Evolutionary conservation across 2,888 invertebrate species (phyloP).

Genomic region (Vesta saturnalis): DNA sequence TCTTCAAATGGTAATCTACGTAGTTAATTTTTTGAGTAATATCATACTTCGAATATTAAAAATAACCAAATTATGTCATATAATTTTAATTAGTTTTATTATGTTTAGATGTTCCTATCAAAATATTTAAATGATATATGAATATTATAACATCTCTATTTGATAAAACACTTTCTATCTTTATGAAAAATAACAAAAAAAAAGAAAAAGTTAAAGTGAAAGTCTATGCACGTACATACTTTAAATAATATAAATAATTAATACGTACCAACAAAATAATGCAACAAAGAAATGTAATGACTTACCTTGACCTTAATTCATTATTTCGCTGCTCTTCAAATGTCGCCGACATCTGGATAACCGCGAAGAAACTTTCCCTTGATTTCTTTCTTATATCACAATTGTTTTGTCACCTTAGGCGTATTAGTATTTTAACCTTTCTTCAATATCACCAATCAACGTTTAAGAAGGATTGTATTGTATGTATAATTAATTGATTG

Average conservation of each 20-base stretch:
- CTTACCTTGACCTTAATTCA: conserved; percentile 8
- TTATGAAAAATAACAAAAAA: background rate
- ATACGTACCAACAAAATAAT: background rate
- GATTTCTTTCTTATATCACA: conserved; percentile 7
- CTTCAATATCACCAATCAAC: background rate
- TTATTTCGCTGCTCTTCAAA: background rate
- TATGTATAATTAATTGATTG: background rate
- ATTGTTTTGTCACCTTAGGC: background rate
- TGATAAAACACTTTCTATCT: background rate
- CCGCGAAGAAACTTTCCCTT: conserved; percentile 7
- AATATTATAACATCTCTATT: background rate
- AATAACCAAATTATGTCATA: background rate
- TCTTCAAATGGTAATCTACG: conserved; percentile 17
- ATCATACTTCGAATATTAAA: background rate
- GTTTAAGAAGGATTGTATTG: background rate
- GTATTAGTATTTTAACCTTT: background rate
- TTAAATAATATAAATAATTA: background rate
- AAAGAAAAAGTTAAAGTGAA: background rate
- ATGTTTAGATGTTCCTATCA: background rate
- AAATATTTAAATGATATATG: background rate
- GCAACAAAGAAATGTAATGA: background rate
- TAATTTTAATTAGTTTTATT: background rate
- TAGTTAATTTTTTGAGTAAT: background rate
- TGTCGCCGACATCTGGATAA: background rate
- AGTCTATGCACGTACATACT: background rate